Evolutionary conservation across 2,888 invertebrate genomes (phyloP).

Genomic region (Lasioglossum zephyrum): DNA sequence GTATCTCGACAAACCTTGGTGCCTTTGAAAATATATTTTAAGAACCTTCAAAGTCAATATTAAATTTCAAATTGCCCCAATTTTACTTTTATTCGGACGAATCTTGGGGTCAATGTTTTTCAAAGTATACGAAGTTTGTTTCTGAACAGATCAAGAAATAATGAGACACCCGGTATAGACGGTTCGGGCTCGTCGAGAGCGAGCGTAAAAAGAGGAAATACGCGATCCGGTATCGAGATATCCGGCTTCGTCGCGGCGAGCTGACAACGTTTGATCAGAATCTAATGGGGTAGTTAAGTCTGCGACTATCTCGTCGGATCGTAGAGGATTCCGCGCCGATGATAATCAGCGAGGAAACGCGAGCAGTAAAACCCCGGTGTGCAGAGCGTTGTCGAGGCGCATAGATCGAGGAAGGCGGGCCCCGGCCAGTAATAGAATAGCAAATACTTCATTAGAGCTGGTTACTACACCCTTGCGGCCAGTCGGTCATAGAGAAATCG

Average conservation of each 20-base stretch:
- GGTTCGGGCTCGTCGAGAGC: not conserved
- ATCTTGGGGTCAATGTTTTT: not conserved
- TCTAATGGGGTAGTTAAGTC: not conserved
- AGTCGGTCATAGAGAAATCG: slow-evolving; percentile 56
- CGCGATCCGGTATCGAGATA: not conserved
- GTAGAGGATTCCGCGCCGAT: not conserved
- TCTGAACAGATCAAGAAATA: not conserved
- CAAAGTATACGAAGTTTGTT: not conserved
- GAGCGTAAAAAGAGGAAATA: not conserved
- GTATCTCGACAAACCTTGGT: not conserved
- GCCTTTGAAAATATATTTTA: not conserved
- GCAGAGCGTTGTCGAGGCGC: not conserved
- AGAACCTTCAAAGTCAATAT: not conserved
- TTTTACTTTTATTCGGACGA: not conserved
- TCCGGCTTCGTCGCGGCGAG: not conserved
- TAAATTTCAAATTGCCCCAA: not conserved
- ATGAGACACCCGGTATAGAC: not conserved
- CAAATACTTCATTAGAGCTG: slow-evolving; percentile 78
- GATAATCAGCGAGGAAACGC: slow-evolving; percentile 15
- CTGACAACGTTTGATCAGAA: slow-evolving; percentile 1
- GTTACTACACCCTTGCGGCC: slow-evolving; percentile 74
- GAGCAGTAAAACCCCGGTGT: slow-evolving; percentile 8
- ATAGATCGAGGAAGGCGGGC: slow-evolving; percentile 20
- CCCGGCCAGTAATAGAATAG: slow-evolving; percentile 75
- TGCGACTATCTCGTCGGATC: slow-evolving; percentile 14